A percentile compares a stretch with the other conserved stretches of the same genome.
Conservation (phyloP, 2,888 invertebrate species). For the Trachelus iudaicus region DNA sequence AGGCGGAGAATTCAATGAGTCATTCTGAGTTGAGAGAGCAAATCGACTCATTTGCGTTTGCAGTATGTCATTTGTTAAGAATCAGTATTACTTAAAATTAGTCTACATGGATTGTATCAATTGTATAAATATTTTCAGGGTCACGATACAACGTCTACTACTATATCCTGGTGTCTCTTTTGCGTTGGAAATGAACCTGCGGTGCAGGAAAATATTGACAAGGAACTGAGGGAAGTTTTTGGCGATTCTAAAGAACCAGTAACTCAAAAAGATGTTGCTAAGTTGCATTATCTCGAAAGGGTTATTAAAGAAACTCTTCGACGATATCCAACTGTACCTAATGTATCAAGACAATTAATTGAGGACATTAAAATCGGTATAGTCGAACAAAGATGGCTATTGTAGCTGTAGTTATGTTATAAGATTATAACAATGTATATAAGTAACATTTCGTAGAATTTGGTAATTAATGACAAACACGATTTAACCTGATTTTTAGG, state of each 20-base stretch:
- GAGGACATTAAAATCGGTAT: conserved; percentile 66
- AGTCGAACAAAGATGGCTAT: not conserved
- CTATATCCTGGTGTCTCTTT: conserved; percentile 68
- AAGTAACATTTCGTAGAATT: not conserved
- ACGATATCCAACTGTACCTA: not conserved
- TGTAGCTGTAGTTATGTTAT: no score
- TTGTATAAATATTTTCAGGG: conserved; percentile 51
- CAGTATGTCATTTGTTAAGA: conserved; percentile 65
- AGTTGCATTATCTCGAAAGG: conserved; percentile 52
- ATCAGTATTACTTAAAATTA: conserved; percentile 26
- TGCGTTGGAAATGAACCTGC: conserved; percentile 66
- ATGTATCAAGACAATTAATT: conserved; percentile 59
- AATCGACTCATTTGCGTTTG: conserved; percentile 82
- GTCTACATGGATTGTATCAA: conserved; percentile 17
- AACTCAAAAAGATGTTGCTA: conserved; percentile 55
- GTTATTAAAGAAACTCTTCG: not conserved
- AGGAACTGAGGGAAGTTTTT: conserved; percentile 65
- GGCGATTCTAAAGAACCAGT: conserved; percentile 47
- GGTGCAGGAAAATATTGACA: conserved; percentile 66
- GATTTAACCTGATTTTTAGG: conserved; percentile 43
- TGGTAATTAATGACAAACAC: not conserved
- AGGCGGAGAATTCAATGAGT: conserved; percentile 71
- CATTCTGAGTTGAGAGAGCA: conserved; percentile 75
- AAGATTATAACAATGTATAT: not conserved
- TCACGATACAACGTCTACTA: conserved; percentile 69